Evolutionary conservation across 2,797 vertebrate species (phyloP).

Genomic region (Cetoscarus ocellatus): DNA sequence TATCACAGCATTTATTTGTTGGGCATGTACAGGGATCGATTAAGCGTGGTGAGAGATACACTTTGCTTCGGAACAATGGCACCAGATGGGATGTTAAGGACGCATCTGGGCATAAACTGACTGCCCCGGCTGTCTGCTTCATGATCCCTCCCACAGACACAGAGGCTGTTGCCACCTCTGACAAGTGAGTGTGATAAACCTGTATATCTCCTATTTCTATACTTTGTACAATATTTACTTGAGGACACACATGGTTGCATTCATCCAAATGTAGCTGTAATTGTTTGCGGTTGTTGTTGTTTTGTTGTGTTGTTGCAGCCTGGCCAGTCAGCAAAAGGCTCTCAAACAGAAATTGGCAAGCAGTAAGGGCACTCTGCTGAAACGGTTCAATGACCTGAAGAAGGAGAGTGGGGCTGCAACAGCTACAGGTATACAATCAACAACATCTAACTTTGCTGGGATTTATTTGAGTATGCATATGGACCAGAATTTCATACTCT

Average conservation of each 20-base stretch:
- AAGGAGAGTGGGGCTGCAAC: conserved; percentile 82
- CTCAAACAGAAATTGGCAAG: conserved; percentile 87
- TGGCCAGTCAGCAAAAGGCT: conserved; percentile 83
- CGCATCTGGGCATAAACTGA: conserved; percentile 81
- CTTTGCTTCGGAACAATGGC: conserved; percentile 88
- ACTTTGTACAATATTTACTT: not conserved
- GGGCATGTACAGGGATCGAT: conserved; percentile 86
- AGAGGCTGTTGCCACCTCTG: conserved; percentile 85
- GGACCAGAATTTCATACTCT: no score
- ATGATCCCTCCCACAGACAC: conserved; percentile 92
- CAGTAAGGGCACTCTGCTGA: conserved; percentile 84
- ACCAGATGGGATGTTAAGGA: conserved; percentile 92
- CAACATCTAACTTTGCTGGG: not conserved
- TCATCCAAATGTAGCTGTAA: not conserved
- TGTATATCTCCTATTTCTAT: not conserved
- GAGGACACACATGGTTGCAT: not conserved
- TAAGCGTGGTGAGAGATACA: conserved; percentile 90
- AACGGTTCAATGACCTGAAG: conserved; percentile 87
- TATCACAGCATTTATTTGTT: conserved; percentile 10
- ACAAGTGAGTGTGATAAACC: conserved; percentile 85
- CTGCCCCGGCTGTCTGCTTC: conserved; percentile 93
- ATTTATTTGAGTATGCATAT: not conserved
- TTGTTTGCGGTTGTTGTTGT: not conserved
- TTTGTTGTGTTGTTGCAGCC: conserved; percentile 74
- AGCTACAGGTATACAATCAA: conserved; percentile 49